Percentiles rank a stretch among this genome's conserved stretches.
Conservation (phyloP, 2,113 vertebrate species). For the Labeo catla region DNA sequence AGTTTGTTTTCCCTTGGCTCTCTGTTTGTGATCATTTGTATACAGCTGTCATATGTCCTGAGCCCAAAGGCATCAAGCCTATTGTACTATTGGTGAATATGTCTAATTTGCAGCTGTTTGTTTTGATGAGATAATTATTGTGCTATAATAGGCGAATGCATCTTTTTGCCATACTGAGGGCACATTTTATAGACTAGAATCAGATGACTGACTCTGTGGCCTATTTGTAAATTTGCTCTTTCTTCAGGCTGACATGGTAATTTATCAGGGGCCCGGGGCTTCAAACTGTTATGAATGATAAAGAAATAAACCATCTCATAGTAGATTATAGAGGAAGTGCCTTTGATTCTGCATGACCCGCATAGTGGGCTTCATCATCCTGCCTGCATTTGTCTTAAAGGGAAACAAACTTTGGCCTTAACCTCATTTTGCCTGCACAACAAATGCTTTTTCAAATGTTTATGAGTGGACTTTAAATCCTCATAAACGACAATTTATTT, state of each 20-base stretch:
- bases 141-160: slow-evolving; percentile 37
- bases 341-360: slow-evolving; percentile 35
- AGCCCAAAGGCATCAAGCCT: slow-evolving; percentile 13
- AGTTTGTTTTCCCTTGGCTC: neutral
- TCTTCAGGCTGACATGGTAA: slow-evolving; percentile 45
- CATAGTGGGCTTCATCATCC: slow-evolving; percentile 13
- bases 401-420: neutral
- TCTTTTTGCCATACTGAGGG: slow-evolving; percentile 39
- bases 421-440: neutral
- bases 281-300: slow-evolving; percentile 36
- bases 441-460: neutral
- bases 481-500: neutral
- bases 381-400: neutral
- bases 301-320: slow-evolving; percentile 46
- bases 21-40: slow-evolving; percentile 4
- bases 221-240: slow-evolving; percentile 48
- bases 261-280: slow-evolving; percentile 52
- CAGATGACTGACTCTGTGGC: slow-evolving; percentile 49
- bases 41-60: slow-evolving; percentile 27
- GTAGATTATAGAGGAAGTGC: neutral
- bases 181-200: slow-evolving; percentile 26
- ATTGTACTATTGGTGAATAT: slow-evolving; percentile 14
- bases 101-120: slow-evolving; percentile 37
- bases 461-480: slow-evolving; percentile 37
- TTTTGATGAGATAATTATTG: slow-evolving; percentile 34